These are phyloP conservation scores for Crypturellus tataupa DNA, from an alignment of 2,797 vertebrate species.

Conservation along the genomic window DNA sequence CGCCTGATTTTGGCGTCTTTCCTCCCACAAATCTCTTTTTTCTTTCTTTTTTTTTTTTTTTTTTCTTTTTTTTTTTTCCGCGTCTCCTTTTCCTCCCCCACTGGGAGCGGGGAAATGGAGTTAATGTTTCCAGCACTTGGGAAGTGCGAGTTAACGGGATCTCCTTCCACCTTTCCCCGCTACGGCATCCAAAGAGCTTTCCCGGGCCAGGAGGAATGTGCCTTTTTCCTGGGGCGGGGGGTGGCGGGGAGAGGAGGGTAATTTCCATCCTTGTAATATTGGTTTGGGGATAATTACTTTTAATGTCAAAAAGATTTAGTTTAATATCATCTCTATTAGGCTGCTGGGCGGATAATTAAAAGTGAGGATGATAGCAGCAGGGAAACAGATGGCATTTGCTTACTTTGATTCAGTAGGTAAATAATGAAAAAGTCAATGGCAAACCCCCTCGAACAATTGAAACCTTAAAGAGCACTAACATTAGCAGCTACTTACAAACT, in stretches of 20 bases:
- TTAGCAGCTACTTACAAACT: slow-evolving; percentile 78
- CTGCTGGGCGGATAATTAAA: slow-evolving; percentile 98
- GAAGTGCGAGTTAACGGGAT: slow-evolving; percentile 13
- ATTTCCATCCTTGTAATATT: slow-evolving; percentile 87
- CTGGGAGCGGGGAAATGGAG: slow-evolving; percentile 51
- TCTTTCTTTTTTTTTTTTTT: too few relatives aligned
- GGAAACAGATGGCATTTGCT: slow-evolving; percentile 99
- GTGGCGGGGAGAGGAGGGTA: slow-evolving; percentile 42
- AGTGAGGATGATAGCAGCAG: slow-evolving; percentile 94
- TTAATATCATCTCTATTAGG: slow-evolving; percentile 99
- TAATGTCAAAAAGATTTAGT: slow-evolving; percentile 99
- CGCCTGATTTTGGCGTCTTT: neutral
- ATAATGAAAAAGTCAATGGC: slow-evolving; percentile 91
- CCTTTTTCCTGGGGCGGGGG: neutral
- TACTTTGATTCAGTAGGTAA: slow-evolving; percentile 97
- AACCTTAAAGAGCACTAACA: slow-evolving; percentile 80
- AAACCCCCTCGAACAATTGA: slow-evolving; percentile 80
- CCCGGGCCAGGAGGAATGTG: slow-evolving; percentile 4
- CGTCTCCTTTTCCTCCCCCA: neutral
- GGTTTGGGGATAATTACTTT: slow-evolving; percentile 97
- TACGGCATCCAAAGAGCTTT: neutral
- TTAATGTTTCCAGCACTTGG: slow-evolving; percentile 61
- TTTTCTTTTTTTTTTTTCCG: neutral
- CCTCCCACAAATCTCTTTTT: neutral
- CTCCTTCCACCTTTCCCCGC: neutral